phyloP scores from a whole-genome alignment of 2,888 invertebrate genomes.

The Conus canariensis region DNA sequence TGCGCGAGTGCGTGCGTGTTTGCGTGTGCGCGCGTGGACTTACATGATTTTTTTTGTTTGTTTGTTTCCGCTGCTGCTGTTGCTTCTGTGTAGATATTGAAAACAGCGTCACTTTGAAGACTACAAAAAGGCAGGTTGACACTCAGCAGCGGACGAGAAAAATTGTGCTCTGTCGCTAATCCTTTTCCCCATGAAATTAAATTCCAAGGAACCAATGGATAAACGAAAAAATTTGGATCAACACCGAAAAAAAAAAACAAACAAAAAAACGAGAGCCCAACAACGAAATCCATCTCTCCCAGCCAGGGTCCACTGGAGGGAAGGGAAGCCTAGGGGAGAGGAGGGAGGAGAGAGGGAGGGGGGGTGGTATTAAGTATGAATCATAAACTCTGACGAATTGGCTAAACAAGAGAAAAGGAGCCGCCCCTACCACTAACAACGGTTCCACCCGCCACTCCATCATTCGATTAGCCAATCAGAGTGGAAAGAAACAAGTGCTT shows the following conservation, averaged over 20 bases:
- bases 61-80: neutral
- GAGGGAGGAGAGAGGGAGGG: neutral
- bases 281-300: no score
- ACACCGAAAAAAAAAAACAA: no score
- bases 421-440: neutral
- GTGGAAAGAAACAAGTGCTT: neutral
- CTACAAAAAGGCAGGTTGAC: no score
- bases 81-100: neutral
- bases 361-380: neutral
- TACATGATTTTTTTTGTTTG: neutral
- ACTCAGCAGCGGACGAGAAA: no score
- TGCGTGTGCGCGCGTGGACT: neutral
- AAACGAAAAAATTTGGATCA: no score
- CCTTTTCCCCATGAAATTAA: no score
- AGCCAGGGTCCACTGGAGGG: no score
- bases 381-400: neutral
- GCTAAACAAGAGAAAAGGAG: neutral
- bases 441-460: neutral
- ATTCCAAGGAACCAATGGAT: no score
- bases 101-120: neutral
- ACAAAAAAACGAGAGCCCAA: no score
- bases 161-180: no score
- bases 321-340: no score
- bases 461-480: conserved; percentile 23
- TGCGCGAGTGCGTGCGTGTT: neutral